These are phyloP conservation scores for Lumbricus terrestris DNA, from an alignment of 2,888 invertebrate species.

Conservation along the genomic window DNA sequence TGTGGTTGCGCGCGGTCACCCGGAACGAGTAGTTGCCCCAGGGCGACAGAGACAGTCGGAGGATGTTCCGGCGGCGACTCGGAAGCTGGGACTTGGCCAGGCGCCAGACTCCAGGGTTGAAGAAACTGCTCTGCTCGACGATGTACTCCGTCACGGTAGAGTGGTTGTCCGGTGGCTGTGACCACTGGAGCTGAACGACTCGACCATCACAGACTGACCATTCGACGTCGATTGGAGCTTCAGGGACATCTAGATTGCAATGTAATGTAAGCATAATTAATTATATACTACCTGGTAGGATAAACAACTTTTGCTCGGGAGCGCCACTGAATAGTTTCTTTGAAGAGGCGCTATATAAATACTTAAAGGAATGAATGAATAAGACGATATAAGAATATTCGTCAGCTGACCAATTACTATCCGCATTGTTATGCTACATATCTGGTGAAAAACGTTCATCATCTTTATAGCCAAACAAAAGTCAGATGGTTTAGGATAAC, in stretches of 20 bases:
- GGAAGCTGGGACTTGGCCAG: conserved; percentile 36
- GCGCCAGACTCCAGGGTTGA: conserved; percentile 38
- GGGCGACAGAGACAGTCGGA: conserved; percentile 41
- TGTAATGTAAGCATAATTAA: background rate
- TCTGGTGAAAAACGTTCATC: too few relatives aligned
- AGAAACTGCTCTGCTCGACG: conserved; percentile 42
- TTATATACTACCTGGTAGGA: background rate
- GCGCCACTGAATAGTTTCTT: too few relatives aligned
- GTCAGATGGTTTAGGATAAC: too few relatives aligned
- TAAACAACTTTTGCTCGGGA: too few relatives aligned
- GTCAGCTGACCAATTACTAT: too few relatives aligned
- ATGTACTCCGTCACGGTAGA: conserved; percentile 40
- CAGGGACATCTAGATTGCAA: conserved; percentile 40
- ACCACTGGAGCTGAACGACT: conserved; percentile 41
- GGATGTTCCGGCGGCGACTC: conserved; percentile 29
- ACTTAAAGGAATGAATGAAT: too few relatives aligned
- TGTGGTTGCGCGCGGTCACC: conserved; percentile 35
- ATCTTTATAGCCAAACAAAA: too few relatives aligned
- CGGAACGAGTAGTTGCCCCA: conserved; percentile 42
- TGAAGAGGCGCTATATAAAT: too few relatives aligned
- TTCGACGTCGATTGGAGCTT: conserved; percentile 38
- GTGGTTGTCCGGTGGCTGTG: conserved; percentile 36
- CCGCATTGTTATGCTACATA: too few relatives aligned
- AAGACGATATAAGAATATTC: too few relatives aligned
- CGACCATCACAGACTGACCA: conserved; percentile 38